phyloP scores from a whole-genome alignment of 2,797 vertebrate species.

The Onychomys leucogaster region DNA sequence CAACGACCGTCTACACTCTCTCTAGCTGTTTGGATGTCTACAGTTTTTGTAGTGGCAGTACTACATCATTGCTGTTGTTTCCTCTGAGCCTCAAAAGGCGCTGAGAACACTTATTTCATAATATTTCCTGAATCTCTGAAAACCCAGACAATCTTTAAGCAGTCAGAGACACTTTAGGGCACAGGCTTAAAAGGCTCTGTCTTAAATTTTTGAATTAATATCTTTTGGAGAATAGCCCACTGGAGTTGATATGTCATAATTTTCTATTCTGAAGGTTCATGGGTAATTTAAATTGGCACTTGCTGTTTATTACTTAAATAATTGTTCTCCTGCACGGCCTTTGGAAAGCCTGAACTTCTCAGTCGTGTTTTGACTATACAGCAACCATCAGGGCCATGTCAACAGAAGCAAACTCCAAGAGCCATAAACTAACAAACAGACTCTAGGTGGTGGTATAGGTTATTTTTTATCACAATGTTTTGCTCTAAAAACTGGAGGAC shows the following conservation, averaged over 20 bases:
- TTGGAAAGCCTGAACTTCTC: conserved; percentile 63
- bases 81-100: neutral
- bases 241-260: conserved; percentile 63
- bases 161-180: neutral
- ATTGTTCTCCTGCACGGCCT: conserved; percentile 65
- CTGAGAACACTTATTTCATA: neutral
- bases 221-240: conserved; percentile 62
- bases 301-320: conserved; percentile 66
- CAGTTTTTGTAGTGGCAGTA: conserved; percentile 8
- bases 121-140: conserved; percentile 29
- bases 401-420: conserved; percentile 73
- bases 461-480: conserved; percentile 80
- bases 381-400: conserved; percentile 38
- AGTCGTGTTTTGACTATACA: conserved; percentile 63
- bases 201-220: conserved; percentile 63
- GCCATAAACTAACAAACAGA: conserved; percentile 80
- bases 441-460: conserved; percentile 83
- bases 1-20: neutral
- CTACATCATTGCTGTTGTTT: conserved; percentile 25
- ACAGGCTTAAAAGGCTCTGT: conserved; percentile 25
- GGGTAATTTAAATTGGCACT: conserved; percentile 67
- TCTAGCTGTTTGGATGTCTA: neutral
- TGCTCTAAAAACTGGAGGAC: conserved; percentile 70
- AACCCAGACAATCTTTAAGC: neutral
- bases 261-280: conserved; percentile 58